phyloP scores from a whole-genome alignment of 2,113 vertebrate species.

The Lasiurus borealis region DNA sequence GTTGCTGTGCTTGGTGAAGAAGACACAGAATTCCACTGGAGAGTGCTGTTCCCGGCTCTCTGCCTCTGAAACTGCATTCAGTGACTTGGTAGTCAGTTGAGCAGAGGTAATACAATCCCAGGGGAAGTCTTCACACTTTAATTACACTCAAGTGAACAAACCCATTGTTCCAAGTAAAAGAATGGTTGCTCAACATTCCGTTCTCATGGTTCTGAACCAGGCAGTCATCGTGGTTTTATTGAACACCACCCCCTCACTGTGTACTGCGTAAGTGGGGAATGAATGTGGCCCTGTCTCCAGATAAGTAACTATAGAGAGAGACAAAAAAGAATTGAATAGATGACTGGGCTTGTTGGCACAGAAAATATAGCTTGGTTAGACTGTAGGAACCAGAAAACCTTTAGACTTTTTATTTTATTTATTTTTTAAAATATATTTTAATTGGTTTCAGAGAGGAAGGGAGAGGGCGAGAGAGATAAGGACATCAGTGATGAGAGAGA shows the following conservation, averaged over 20 bases:
- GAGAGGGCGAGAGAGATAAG: too few relatives aligned
- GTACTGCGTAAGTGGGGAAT: slow-evolving; percentile 39
- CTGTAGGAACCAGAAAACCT: neutral
- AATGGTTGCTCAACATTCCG: slow-evolving; percentile 53
- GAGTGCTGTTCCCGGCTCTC: neutral
- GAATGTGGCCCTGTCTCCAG: slow-evolving; percentile 13
- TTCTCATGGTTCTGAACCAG: slow-evolving; percentile 31
- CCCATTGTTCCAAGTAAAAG: slow-evolving; percentile 63
- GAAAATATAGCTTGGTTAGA: neutral
- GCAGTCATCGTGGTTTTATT: neutral
- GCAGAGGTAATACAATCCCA: neutral
- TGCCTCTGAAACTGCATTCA: neutral
- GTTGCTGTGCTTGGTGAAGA: neutral
- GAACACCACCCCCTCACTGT: slow-evolving; percentile 23
- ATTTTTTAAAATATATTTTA: too few relatives aligned
- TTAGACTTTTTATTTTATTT: neutral
- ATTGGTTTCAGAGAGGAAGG: too few relatives aligned
- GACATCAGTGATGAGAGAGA: too few relatives aligned
- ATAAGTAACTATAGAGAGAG: slow-evolving; percentile 20
- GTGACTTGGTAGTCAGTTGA: neutral
- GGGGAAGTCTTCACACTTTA: slow-evolving; percentile 9
- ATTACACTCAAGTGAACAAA: slow-evolving; percentile 55
- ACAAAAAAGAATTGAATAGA: neutral
- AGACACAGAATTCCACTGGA: neutral
- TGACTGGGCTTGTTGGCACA: neutral